Base-by-base conservation (phyloP, 2,888 invertebrate genomes). In the Caenorhabditis uteleia region DNA sequence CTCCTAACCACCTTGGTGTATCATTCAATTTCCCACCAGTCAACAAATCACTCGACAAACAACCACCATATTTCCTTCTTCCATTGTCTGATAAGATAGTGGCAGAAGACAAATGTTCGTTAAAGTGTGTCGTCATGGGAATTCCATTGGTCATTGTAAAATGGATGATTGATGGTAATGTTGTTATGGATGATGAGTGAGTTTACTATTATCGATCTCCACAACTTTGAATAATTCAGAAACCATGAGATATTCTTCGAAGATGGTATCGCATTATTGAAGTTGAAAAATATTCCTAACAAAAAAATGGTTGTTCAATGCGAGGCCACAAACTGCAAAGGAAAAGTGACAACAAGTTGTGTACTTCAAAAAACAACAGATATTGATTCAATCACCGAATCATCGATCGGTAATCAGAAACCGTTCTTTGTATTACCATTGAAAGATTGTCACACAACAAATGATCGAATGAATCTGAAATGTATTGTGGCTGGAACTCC, bases 141-240 rank as follows among this genome's bases (percentile, higher is more conserved):
- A 70, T 75, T n/a, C 85, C 85, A 4, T 58, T 75, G 27, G 75
- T 77, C 2, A 31, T 74, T 74, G 77, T 84, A 78, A 78, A 75
- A 69, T 76, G 74, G 77, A 68, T 45, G n/a, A 62, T 77, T 14
- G 75, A 79, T 36, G 77, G 76, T 21, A 58, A 60, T 10, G 51
- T 58, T 10, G 46, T 62, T 0, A 49, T 25, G 7, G 59, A 55
- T 3, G 48, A 53, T 49, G 50, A 54, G 46, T 51, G 16, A 56
- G 53, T 47, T 34, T 7, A 18, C 26, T 12, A 18, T 8, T 14
- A 8, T 4, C 12, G 26, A 14, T 10, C 14, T 6, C 4, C 21
- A 39, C 23, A 42, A 21, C 12, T 26, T 40, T n/a, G 8, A 5
- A 29, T 21, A 12, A 38, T 68, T 49, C 51, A 71, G 71, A 26